Evolutionary conservation across 2,797 vertebrate genomes (phyloP).

Genomic region (Pogoniulus pusillus): DNA sequence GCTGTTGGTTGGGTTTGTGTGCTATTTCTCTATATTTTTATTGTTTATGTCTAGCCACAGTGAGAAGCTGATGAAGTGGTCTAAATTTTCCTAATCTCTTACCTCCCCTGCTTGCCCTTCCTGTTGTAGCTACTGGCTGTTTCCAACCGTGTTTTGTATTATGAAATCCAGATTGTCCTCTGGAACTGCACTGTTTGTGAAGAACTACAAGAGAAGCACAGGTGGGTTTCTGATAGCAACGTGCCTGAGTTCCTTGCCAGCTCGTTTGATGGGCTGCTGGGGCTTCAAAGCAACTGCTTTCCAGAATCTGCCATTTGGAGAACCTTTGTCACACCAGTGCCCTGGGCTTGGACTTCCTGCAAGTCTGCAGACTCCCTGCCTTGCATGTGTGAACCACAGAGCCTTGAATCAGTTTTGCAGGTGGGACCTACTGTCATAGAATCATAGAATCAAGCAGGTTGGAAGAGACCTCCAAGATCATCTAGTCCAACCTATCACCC

Average conservation of each 20-base stretch:
- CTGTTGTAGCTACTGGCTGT: not conserved
- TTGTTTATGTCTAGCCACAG: not conserved
- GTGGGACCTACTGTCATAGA: not conserved
- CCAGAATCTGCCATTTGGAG: not conserved
- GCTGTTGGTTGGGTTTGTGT: not conserved
- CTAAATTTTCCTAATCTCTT: slow-evolving; percentile 45
- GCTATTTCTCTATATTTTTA: slow-evolving; percentile 17
- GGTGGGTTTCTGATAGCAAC: slow-evolving; percentile 43
- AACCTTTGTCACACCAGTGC: not conserved
- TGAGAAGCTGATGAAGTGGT: slow-evolving; percentile 27
- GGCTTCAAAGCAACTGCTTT: not conserved
- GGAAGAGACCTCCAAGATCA: no score
- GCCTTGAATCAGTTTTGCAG: not conserved
- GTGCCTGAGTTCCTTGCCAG: not conserved
- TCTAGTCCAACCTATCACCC: no score
- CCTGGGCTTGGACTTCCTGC: not conserved
- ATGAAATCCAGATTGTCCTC: slow-evolving; percentile 46
- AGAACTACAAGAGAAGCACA: slow-evolving; percentile 11
- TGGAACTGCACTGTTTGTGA: not conserved
- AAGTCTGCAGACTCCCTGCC: not conserved
- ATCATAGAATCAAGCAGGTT: no score
- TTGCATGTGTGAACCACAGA: not conserved
- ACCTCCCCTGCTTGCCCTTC: slow-evolving; percentile 40
- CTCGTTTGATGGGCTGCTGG: slow-evolving; percentile 5
- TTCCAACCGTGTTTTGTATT: slow-evolving; percentile 14